These are phyloP conservation scores for Norana najaformis DNA, from an alignment of 2,888 invertebrate species.

Conservation along the genomic window DNA sequence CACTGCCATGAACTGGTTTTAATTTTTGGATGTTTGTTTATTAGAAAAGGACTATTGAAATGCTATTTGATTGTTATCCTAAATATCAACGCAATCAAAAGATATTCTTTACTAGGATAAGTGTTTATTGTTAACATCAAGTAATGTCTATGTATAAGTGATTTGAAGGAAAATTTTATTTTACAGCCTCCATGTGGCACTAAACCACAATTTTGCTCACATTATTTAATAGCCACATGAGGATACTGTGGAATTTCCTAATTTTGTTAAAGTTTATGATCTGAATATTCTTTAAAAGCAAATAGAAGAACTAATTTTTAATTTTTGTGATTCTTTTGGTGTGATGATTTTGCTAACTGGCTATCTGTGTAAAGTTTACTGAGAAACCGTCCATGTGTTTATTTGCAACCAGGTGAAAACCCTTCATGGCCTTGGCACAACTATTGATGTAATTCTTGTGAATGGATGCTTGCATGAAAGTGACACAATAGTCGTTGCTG, in stretches of 20 bases:
- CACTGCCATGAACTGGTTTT: not conserved
- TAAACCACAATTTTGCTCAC: not conserved
- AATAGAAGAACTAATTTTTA: not conserved
- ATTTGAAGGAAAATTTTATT: not conserved
- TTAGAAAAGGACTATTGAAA: not conserved
- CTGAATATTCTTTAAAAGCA: not conserved
- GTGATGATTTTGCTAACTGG: not conserved
- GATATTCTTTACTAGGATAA: too few relatives aligned
- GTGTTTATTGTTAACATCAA: too few relatives aligned
- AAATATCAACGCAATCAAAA: not conserved
- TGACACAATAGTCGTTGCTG: slow-evolving; percentile 91
- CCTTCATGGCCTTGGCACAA: slow-evolving; percentile 87
- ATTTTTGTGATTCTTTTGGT: not conserved
- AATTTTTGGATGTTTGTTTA: not conserved
- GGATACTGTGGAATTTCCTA: not conserved
- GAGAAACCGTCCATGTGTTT: not conserved
- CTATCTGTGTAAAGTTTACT: not conserved
- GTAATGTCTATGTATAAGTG: not conserved
- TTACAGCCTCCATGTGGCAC: not conserved
- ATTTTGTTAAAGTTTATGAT: not conserved
- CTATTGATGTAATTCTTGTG: slow-evolving; percentile 96
- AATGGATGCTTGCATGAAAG: slow-evolving; percentile 92
- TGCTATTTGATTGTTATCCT: not conserved
- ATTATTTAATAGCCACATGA: not conserved
- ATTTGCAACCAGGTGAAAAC: slow-evolving; percentile 78